These are phyloP conservation scores for Okapia johnstoni DNA, from an alignment of 2,113 vertebrate genomes.

Conservation along the genomic window DNA sequence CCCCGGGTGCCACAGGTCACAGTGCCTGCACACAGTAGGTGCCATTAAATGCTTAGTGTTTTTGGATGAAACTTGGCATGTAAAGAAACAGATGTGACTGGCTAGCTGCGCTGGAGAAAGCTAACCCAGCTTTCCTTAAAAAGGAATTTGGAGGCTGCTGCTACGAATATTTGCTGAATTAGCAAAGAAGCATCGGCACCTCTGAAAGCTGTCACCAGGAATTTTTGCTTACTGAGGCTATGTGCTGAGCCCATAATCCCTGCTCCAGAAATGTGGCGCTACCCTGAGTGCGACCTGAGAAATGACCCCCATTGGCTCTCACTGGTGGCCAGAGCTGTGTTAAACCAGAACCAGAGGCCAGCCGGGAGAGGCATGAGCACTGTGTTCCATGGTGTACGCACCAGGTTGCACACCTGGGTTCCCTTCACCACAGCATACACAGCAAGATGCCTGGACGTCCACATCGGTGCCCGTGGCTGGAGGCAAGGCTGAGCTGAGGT, in stretches of 20 bases:
- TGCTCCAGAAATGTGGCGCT: fast-evolving
- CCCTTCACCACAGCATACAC: fast-evolving
- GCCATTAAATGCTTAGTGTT: background rate
- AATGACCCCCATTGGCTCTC: background rate
- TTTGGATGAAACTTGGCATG: background rate
- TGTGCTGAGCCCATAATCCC: background rate
- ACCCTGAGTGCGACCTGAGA: fast-evolving
- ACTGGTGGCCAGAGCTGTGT: background rate
- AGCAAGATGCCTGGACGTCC: background rate
- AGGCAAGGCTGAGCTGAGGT: background rate
- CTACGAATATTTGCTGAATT: background rate
- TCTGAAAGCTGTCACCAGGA: background rate
- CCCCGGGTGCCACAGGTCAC: fast-evolving
- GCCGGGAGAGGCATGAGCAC: background rate
- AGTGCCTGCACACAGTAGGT: background rate
- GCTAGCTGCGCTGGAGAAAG: background rate
- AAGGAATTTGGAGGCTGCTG: background rate
- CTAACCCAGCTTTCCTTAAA: background rate
- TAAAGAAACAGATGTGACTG: background rate
- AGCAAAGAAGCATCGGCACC: background rate
- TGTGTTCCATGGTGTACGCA: fast-evolving
- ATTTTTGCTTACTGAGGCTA: background rate
- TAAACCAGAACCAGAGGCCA: background rate
- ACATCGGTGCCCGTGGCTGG: fast-evolving
- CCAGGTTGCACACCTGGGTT: background rate